A percentile compares a stretch with the other conserved stretches of the same genome.
phyloP scores from a whole-genome alignment of 2,113 vertebrate genomes.

The Dipodomys merriami region DNA sequence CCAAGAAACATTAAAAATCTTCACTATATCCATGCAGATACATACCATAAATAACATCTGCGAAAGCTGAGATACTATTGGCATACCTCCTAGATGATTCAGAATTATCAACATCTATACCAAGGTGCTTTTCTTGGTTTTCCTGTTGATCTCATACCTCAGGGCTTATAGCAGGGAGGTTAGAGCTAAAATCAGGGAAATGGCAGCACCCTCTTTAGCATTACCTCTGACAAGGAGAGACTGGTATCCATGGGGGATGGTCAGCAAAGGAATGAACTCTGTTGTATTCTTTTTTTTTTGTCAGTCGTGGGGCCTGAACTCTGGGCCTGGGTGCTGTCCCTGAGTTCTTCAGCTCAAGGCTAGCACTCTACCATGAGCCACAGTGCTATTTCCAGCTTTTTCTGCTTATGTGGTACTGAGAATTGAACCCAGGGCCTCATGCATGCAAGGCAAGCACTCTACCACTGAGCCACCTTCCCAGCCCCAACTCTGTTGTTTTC shows the following conservation, averaged over 20 bases:
- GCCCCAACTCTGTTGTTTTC: too few relatives aligned
- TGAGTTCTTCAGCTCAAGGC: too few relatives aligned
- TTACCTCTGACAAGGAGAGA: not conserved
- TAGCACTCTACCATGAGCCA: too few relatives aligned
- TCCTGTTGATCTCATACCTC: not conserved
- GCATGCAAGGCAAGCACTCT: too few relatives aligned
- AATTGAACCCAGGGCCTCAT: too few relatives aligned
- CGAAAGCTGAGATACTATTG: not conserved
- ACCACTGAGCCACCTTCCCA: too few relatives aligned
- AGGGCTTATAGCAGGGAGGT: not conserved
- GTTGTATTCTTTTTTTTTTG: too few relatives aligned
- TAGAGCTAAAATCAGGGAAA: not conserved
- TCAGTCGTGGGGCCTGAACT: too few relatives aligned
- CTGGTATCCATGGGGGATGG: not conserved
- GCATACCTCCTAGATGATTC: not conserved
- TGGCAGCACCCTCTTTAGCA: not conserved
- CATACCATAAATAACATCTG: not conserved
- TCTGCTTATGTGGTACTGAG: too few relatives aligned
- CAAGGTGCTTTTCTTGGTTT: not conserved
- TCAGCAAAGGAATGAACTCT: not conserved
- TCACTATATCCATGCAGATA: not conserved
- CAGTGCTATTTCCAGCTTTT: too few relatives aligned
- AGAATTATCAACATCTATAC: not conserved
- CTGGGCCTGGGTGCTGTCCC: too few relatives aligned
- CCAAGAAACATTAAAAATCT: slow-evolving; percentile 3